Evolutionary conservation across 1,140 invertebrate species (phyloP).

Genomic region (Phymorhynchus buccinoides): DNA sequence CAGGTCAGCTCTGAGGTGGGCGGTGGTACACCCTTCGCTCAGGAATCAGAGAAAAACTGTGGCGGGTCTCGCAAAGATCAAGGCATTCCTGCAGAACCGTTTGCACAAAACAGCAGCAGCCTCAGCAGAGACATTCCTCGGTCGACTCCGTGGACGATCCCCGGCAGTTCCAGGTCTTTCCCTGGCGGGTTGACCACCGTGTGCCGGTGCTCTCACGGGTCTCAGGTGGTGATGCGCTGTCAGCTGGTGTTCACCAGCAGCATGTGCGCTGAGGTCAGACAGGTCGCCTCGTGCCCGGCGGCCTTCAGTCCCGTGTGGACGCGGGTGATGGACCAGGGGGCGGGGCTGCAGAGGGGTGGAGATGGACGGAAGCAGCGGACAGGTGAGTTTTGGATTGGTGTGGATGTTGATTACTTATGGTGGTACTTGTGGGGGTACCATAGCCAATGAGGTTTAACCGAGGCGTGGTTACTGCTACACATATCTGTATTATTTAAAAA

Average conservation of each 20-base stretch:
- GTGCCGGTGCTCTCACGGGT: not conserved
- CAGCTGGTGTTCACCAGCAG: not conserved
- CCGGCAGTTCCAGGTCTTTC: not conserved
- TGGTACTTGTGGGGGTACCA: too few species aligned
- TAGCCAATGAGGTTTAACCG: too few species aligned
- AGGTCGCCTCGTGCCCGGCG: not conserved
- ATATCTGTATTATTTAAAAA: too few species aligned
- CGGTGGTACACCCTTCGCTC: not conserved
- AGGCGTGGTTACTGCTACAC: too few species aligned
- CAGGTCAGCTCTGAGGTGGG: not conserved
- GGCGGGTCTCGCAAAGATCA: not conserved
- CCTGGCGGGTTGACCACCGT: not conserved
- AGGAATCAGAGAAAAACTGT: not conserved
- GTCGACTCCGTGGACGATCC: not conserved
- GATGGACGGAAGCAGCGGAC: not conserved
- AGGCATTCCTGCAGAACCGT: too few species aligned
- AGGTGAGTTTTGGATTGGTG: too few species aligned
- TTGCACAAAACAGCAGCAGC: too few species aligned
- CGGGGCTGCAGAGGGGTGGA: not conserved
- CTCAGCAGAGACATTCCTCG: not conserved
- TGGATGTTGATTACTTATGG: too few species aligned
- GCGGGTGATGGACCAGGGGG: not conserved
- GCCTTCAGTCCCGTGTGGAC: slow-evolving; percentile 1
- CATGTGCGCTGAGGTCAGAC: not conserved
- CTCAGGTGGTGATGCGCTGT: not conserved